phyloP scores from a whole-genome alignment of 2,797 vertebrate species.

The Pseudochirops cupreus region DNA sequence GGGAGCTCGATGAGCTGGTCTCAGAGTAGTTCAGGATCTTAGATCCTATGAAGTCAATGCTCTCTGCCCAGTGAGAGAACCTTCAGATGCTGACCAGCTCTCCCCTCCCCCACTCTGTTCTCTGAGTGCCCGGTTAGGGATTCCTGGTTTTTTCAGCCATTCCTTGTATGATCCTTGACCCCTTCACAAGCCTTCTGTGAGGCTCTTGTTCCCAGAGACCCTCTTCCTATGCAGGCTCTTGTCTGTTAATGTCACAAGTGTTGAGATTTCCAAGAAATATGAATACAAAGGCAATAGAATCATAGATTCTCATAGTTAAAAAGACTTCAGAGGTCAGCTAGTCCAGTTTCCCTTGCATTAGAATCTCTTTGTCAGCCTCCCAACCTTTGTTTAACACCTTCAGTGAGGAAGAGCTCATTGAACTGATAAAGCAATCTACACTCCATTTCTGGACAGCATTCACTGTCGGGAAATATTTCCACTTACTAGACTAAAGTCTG shows the following conservation, averaged over 20 bases:
- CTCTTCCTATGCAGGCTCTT: not conserved
- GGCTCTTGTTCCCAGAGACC: not conserved
- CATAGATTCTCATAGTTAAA: not conserved
- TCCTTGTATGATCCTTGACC: not conserved
- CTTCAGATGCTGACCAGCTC: not conserved
- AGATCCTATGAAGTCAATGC: not conserved
- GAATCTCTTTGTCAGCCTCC: not conserved
- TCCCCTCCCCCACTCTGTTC: not conserved
- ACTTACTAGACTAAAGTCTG: not conserved
- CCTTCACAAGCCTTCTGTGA: not conserved
- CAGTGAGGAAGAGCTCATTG: not conserved
- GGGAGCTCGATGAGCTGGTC: not conserved
- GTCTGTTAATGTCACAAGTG: not conserved
- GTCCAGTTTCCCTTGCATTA: not conserved
- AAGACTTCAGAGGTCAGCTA: not conserved
- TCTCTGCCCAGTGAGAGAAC: not conserved
- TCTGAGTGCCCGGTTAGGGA: not conserved
- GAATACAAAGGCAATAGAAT: not conserved
- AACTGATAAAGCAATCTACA: not conserved
- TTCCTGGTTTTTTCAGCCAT: not conserved
- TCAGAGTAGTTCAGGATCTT: not conserved
- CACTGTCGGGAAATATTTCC: not conserved
- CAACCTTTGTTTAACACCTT: not conserved
- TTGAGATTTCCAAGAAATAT: not conserved
- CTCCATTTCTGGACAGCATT: not conserved